These are phyloP conservation scores for Morelia viridis DNA, from an alignment of 2,797 vertebrate genomes.

Conservation along the genomic window DNA sequence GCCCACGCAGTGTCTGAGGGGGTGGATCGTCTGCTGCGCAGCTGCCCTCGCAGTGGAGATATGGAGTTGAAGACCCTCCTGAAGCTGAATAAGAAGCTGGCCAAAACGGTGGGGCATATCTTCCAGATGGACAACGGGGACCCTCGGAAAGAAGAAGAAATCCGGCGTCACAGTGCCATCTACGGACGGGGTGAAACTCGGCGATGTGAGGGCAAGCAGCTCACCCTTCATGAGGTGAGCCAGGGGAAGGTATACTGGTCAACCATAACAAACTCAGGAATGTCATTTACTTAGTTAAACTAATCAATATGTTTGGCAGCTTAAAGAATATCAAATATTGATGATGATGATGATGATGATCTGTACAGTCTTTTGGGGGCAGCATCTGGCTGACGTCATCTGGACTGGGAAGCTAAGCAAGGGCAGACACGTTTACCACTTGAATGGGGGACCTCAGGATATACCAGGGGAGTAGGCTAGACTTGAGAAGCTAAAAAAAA, in stretches of 20 bases:
- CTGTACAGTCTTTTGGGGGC: too few species aligned
- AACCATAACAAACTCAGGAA: background rate
- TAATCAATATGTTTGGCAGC: background rate
- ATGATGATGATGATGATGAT: background rate
- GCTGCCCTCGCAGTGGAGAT: conserved; percentile 84
- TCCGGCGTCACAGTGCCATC: conserved; percentile 93
- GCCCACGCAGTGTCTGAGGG: conserved; percentile 85
- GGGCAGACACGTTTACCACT: background rate
- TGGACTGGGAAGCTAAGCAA: background rate
- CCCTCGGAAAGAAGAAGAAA: conserved; percentile 90
- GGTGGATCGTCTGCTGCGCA: conserved; percentile 87
- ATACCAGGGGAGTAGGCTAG: background rate
- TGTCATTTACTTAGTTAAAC: background rate
- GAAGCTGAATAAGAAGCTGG: conserved; percentile 94
- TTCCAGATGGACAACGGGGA: conserved; percentile 90
- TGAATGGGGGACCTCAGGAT: background rate
- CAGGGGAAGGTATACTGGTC: background rate
- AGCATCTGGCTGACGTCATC: background rate
- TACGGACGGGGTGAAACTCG: conserved; percentile 95
- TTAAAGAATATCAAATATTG: background rate
- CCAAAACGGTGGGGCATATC: conserved; percentile 92
- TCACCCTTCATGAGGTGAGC: conserved; percentile 93
- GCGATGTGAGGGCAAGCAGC: conserved; percentile 92
- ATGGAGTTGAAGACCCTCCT: conserved; percentile 82
- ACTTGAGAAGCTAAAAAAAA: background rate